Evolutionary conservation across 2,113 vertebrate genomes (phyloP).

Genomic region (Neogale vison): DNA sequence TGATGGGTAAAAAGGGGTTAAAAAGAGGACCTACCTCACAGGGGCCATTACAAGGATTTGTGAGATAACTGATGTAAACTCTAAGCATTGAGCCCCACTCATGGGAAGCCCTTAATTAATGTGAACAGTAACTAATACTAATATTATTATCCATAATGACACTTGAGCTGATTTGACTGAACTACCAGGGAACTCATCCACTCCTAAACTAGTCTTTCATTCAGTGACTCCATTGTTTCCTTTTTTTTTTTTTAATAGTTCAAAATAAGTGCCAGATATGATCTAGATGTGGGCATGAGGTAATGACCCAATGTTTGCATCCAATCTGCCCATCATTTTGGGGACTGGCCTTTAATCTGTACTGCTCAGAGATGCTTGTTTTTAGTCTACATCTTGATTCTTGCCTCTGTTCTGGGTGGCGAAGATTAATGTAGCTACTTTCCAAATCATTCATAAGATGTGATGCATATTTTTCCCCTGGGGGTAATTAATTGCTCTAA

Average conservation of each 20-base stretch:
- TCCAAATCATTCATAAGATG: too few species aligned
- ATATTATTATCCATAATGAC: neutral
- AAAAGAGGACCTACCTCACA: accelerated
- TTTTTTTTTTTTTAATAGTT: neutral
- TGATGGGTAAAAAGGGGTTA: neutral
- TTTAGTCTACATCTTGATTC: neutral
- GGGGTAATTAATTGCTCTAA: neutral
- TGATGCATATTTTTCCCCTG: neutral
- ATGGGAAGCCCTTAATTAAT: neutral
- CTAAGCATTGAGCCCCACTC: neutral
- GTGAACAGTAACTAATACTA: neutral
- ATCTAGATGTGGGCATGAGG: accelerated
- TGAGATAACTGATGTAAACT: neutral
- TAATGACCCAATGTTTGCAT: neutral
- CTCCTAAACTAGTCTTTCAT: neutral
- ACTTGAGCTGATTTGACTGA: neutral
- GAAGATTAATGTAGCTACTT: too few species aligned
- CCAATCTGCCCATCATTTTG: neutral
- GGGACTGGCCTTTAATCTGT: neutral
- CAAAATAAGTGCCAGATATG: neutral
- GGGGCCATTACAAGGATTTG: accelerated
- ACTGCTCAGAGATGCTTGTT: neutral
- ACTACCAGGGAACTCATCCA: neutral
- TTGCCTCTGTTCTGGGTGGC: neutral
- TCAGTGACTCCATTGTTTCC: neutral